These are phyloP conservation scores for Eurytoma californica DNA, from an alignment of 2,888 invertebrate species.

Conservation along the genomic window DNA sequence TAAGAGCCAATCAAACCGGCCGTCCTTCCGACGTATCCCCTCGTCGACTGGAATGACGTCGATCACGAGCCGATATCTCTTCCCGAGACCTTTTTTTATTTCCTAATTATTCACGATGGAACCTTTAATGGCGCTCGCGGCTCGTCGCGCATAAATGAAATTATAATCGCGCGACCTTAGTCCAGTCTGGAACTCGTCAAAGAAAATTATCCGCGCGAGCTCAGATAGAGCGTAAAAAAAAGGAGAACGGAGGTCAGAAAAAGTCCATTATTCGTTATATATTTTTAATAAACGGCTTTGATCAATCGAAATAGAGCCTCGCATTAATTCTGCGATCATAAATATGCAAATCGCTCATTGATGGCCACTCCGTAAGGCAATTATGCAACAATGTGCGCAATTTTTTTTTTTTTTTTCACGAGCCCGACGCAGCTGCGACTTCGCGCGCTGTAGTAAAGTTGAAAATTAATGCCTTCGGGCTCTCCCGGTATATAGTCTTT, in stretches of 20 bases:
- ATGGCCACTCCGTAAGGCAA: constrained; percentile 4
- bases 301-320: constrained; percentile 45
- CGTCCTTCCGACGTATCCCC: constrained; percentile 4
- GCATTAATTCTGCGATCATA: constrained; percentile 44
- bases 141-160: constrained; percentile 50
- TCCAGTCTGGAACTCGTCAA: constrained; percentile 34
- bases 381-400: constrained; percentile 35
- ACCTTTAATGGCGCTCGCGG: constrained; percentile 44
- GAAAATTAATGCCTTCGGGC: no score
- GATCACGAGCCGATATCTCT: constrained; percentile 54
- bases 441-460: constrained; percentile 6
- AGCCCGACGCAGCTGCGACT: not conserved
- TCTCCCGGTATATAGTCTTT: no score
- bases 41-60: constrained; percentile 58
- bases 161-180: constrained; percentile 39
- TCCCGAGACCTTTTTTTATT: constrained; percentile 52
- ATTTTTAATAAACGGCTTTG: constrained; percentile 44
- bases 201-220: constrained; percentile 38
- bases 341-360: constrained; percentile 46
- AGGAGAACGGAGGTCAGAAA: constrained; percentile 13
- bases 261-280: constrained; percentile 45
- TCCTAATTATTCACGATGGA: constrained; percentile 51
- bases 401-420: constrained; percentile 33
- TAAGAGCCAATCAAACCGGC: constrained; percentile 67
- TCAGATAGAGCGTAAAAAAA: not conserved